Evolutionary conservation across 2,797 vertebrate genomes (phyloP).

Genomic region (Schizopygopsis malacanthus): DNA sequence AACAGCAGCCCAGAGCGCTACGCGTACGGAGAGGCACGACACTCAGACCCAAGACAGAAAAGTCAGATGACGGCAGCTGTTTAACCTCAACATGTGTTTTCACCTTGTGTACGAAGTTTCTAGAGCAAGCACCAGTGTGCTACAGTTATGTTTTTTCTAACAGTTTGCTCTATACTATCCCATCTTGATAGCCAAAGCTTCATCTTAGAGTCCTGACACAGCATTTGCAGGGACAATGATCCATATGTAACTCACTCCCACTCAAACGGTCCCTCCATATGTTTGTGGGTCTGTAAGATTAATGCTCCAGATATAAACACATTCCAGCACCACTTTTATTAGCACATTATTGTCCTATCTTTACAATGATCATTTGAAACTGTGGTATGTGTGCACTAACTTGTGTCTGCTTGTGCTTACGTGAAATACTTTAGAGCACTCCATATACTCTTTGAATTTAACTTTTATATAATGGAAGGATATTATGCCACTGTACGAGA

Average conservation of each 20-base stretch:
- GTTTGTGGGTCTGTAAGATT: background rate
- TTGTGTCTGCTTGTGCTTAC: slow-evolving; percentile 1
- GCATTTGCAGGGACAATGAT: slow-evolving; percentile 29
- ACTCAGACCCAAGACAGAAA: slow-evolving; percentile 87
- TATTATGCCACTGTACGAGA: slow-evolving; percentile 25
- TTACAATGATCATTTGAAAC: background rate
- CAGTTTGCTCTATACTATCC: slow-evolving; percentile 36
- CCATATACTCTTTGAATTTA: slow-evolving; percentile 4
- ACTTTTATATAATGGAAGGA: background rate
- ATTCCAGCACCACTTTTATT: slow-evolving; percentile 23
- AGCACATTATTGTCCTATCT: slow-evolving; percentile 5
- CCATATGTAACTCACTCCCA: slow-evolving; percentile 32
- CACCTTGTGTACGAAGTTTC: background rate
- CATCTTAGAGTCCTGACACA: slow-evolving; percentile 29
- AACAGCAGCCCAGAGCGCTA: slow-evolving; percentile 80
- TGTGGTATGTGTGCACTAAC: slow-evolving; percentile 8
- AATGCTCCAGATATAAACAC: slow-evolving; percentile 14
- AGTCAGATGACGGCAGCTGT: slow-evolving; percentile 89
- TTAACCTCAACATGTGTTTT: slow-evolving; percentile 67
- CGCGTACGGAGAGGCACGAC: slow-evolving; percentile 71
- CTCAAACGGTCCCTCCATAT: slow-evolving; percentile 23
- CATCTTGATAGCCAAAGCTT: slow-evolving; percentile 45
- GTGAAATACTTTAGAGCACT: slow-evolving; percentile 20
- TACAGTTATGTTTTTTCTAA: slow-evolving; percentile 39
- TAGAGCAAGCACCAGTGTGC: slow-evolving; percentile 4